These are phyloP conservation scores for Venustaconcha ellipsiformis DNA, from an alignment of 1,140 invertebrate species.

Conservation along the genomic window DNA sequence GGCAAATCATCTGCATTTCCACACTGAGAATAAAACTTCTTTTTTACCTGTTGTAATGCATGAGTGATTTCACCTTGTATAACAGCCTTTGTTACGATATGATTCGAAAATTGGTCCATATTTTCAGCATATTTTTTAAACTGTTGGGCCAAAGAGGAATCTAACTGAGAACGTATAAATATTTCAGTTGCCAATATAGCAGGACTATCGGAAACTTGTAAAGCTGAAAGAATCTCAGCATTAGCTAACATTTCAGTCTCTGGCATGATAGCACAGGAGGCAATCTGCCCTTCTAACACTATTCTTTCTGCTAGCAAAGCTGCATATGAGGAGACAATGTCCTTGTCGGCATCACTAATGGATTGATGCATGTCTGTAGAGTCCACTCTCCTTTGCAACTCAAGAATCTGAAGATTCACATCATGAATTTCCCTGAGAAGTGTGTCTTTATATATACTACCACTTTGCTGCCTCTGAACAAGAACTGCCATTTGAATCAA, in stretches of 20 bases:
- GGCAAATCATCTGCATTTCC: conserved; percentile 26
- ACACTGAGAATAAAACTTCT: conserved; percentile 32
- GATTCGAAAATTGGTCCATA: conserved; percentile 49
- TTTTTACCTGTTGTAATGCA: conserved; percentile 54
- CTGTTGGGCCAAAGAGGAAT: conserved; percentile 51
- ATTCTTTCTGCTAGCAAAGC: conserved; percentile 60
- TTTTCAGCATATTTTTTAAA: conserved; percentile 43
- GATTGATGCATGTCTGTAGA: conserved; percentile 40
- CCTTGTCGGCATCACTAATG: conserved; percentile 29
- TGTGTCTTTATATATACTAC: conserved; percentile 38
- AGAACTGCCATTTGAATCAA: conserved; percentile 61
- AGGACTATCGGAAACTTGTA: conserved; percentile 43
- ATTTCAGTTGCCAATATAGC: conserved; percentile 58
- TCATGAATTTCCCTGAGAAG: conserved; percentile 54
- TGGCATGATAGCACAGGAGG: conserved; percentile 43
- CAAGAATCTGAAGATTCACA: conserved; percentile 46
- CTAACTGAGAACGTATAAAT: conserved; percentile 54
- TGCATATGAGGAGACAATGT: conserved; percentile 54
- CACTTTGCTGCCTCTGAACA: conserved; percentile 45
- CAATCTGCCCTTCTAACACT: conserved; percentile 55
- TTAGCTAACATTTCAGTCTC: conserved; percentile 42
- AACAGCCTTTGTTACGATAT: conserved; percentile 49
- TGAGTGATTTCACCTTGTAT: conserved; percentile 62
- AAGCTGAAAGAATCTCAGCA: conserved; percentile 37
- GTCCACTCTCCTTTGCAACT: conserved; percentile 51